Base-by-base conservation (phyloP, 2,888 invertebrate genomes). In the Philhelius pedissequus region DNA sequence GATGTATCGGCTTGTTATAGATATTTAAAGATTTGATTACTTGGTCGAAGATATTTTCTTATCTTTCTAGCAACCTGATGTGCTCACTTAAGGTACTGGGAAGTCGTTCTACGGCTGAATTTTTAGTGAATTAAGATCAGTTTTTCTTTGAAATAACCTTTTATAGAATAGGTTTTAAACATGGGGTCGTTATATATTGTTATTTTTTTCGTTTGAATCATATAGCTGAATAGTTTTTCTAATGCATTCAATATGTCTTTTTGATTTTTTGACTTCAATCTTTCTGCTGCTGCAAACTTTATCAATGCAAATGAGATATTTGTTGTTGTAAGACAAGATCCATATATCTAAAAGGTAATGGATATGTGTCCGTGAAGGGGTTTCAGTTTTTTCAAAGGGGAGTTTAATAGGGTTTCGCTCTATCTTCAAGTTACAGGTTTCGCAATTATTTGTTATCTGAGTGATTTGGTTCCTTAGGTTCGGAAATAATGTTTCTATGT, bases 21-120 rank as follows among this genome's bases (percentile, higher is more conserved):
- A 25, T 25, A 25, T 25, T 25, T 25, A 25, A 25, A 25, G 25
- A 25, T 25, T 25, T 25, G 25, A 25, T 25, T 25, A 25, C 25
- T 25, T n/a, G 9, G 18, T 54, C 52, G 8, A 54, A 30, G 8
- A 54, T 54, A 9, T 30, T 54, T 54, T 54, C 30, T 18, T 30
- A 9, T 8, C 4, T 54, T 30, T 54, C 15, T 11, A 54, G 11
- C 4, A 54, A 8, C 18, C 22, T 45, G 18, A 66, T 66, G 18
- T 32, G 64, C 35, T 77, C 38, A 9, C 45, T 45, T 1, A 56
- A 5, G 1, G 56, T 58, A 45, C 45, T 75, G 27, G 45, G 54
- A 5, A 66, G 43, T 18, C 86, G 66, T 15, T 80, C 86, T 11
- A 80, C 40, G 20, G 83, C 79, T 0, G 69, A 27, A 56, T 86